These are phyloP conservation scores for Coregonus sp. DNA, from an alignment of 2,797 vertebrate genomes.

Conservation along the genomic window DNA sequence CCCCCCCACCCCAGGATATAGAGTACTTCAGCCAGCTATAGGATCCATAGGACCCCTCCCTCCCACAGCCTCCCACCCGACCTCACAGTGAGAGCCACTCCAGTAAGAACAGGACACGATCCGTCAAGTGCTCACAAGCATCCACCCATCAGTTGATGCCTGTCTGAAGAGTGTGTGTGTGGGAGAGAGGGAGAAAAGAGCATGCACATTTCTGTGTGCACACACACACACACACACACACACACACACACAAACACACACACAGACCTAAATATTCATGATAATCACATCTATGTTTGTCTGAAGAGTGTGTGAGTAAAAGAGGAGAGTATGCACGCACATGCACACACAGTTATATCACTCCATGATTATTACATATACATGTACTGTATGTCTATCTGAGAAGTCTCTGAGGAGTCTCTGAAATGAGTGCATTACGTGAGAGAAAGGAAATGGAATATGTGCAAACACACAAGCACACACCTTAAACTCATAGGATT, in stretches of 20 bases:
- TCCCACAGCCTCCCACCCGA: not conserved
- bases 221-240: no score
- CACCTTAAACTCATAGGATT: conserved; percentile 99
- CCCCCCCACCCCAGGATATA: no score
- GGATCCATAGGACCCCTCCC: no score
- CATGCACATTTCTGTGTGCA: conserved; percentile 9
- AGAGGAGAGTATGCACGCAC: conserved; percentile 34
- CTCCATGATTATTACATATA: no score
- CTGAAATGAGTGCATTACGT: no score
- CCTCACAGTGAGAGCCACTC: conserved; percentile 31
- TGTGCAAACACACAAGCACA: not conserved
- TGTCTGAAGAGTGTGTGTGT: conserved; percentile 36
- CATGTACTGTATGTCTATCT: no score
- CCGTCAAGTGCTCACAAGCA: conserved; percentile 50
- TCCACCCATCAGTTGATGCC: conserved; percentile 37
- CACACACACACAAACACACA: no score
- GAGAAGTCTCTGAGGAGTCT: no score
- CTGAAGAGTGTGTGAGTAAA: conserved; percentile 24
- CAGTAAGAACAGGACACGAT: conserved; percentile 50
- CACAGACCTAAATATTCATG: not conserved
- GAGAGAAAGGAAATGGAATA: no score
- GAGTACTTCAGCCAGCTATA: no score
- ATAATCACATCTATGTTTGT: conserved; percentile 8
- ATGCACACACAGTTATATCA: not conserved
- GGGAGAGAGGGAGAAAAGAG: conserved; percentile 37